phyloP scores from a whole-genome alignment of 1,140 invertebrate species.

The Arctopsyche grandis region DNA sequence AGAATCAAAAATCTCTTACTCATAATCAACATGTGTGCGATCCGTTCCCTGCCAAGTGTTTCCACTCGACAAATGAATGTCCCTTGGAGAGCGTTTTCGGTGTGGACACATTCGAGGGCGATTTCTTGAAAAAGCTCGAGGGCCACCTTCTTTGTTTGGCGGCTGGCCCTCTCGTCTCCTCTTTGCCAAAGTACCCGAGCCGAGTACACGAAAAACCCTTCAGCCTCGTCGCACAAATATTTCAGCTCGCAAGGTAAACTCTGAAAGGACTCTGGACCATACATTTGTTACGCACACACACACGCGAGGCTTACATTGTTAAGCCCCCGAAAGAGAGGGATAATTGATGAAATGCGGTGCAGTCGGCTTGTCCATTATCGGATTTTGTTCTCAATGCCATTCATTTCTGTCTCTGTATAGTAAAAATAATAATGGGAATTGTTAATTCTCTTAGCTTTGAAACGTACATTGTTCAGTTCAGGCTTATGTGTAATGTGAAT shows the following conservation, averaged over 20 bases:
- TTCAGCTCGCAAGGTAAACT: neutral
- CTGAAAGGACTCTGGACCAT: neutral
- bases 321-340: neutral
- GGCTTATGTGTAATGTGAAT: too few relatives aligned
- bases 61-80: neutral
- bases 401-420: too few relatives aligned
- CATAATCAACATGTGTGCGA: too few relatives aligned
- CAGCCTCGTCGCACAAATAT: neutral
- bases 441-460: too few relatives aligned
- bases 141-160: constrained; percentile 7
- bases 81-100: neutral
- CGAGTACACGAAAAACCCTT: constrained; percentile 26
- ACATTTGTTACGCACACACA: neutral
- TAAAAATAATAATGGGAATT: too few relatives aligned
- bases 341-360: constrained; percentile 5
- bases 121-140: constrained; percentile 17
- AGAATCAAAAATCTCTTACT: too few relatives aligned
- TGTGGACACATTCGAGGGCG: neutral
- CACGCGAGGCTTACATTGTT: constrained; percentile 15
- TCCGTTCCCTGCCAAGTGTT: too few relatives aligned
- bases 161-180: neutral
- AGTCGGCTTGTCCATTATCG: neutral
- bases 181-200: too few relatives aligned
- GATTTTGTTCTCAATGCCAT: neutral
- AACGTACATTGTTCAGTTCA: too few relatives aligned